These are phyloP conservation scores for Sardinella longiceps DNA, from an alignment of 2,797 vertebrate species.

Conservation along the genomic window DNA sequence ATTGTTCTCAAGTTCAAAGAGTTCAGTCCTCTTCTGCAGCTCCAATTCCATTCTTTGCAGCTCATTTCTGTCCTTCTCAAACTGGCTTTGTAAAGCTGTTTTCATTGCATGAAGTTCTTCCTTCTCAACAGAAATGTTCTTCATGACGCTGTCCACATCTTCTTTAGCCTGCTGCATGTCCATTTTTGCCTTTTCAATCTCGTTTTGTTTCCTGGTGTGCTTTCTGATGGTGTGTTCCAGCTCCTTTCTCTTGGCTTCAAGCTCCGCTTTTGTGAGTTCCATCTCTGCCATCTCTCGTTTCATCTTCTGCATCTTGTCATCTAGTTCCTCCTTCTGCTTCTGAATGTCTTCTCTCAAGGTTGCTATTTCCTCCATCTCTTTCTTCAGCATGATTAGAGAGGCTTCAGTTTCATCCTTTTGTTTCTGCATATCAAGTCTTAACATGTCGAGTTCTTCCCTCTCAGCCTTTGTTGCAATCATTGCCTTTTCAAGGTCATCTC, in stretches of 20 bases:
- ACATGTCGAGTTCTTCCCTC: not conserved
- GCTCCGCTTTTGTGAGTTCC: not conserved
- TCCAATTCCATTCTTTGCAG: not conserved
- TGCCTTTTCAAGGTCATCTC: not conserved
- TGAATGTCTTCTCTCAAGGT: constrained; percentile 5
- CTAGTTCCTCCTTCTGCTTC: constrained; percentile 30
- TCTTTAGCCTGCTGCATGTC: constrained; percentile 9
- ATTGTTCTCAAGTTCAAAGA: not conserved
- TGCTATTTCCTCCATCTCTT: not conserved
- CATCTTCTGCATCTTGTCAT: not conserved
- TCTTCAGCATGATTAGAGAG: constrained; percentile 11
- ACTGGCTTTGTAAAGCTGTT: not conserved
- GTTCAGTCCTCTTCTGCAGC: not conserved
- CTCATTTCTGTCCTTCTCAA: constrained; percentile 16
- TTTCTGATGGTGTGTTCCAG: constrained; percentile 17
- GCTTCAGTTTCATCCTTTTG: constrained; percentile 9
- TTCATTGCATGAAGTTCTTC: not conserved
- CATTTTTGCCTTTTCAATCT: constrained; percentile 27
- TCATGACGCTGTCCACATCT: constrained; percentile 19
- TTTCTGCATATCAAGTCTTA: not conserved
- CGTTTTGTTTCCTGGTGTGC: constrained; percentile 28
- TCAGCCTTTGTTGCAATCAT: not conserved
- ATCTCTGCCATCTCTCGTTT: not conserved
- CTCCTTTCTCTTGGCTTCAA: not conserved
- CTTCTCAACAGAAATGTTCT: not conserved